Conservation (phyloP, 1,140 invertebrate species). For the Monomorium pharaonis region DNA sequence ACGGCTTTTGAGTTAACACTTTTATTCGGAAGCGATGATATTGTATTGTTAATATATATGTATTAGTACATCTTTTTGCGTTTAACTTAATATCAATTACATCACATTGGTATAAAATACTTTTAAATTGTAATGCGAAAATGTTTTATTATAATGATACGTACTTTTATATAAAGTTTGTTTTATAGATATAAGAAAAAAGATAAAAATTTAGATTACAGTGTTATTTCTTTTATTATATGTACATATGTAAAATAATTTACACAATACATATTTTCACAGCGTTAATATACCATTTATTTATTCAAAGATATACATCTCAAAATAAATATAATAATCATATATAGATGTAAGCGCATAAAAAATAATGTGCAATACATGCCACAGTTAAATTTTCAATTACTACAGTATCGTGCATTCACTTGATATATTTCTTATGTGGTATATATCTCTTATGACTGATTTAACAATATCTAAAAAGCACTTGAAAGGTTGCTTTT, state of each 20-base stretch:
- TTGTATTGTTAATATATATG: background rate
- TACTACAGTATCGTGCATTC: constrained; percentile 7
- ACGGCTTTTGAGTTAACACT: too few species aligned
- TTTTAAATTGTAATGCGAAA: background rate
- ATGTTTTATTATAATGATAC: background rate
- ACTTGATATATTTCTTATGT: too few species aligned
- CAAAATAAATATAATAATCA: background rate
- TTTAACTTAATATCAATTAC: background rate
- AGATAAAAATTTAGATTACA: background rate
- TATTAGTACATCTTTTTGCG: background rate
- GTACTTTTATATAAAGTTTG: background rate
- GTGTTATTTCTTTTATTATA: constrained; percentile 14
- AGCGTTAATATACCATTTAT: background rate
- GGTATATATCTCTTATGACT: background rate
- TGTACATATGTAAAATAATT: constrained; percentile 16
- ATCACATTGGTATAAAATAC: background rate
- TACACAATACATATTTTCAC: constrained; percentile 13
- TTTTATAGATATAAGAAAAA: background rate
- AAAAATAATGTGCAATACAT: background rate
- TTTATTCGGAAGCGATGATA: background rate
- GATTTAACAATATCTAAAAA: background rate
- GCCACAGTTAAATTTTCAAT: background rate
- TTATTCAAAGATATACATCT: constrained; percentile 13
- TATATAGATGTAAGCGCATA: background rate
- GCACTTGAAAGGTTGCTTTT: background rate